Evolutionary conservation across 2,797 vertebrate species (phyloP), one percentile per base, ranked within the genome.

Genomic region (Enteromius viviparus): DNA sequence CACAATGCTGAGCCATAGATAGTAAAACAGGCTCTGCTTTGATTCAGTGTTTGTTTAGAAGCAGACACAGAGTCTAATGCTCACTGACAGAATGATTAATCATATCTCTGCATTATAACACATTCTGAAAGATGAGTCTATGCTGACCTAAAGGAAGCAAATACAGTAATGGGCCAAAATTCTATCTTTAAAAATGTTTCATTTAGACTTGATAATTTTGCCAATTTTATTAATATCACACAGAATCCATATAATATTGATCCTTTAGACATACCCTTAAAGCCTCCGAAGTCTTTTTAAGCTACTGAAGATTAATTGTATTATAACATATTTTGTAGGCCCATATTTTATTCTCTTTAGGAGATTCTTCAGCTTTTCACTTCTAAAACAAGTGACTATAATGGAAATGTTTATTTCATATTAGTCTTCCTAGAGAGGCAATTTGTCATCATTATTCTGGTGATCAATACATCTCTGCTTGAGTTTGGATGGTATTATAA

Each of bases 11-110:
- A 72, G 66, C 45, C 23, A 17, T 23, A 69, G 55, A 69, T 32
- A 29, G 70, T 42, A 68, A 55, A 19, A 15, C 23, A 12, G 26
- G 32, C 53, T 78, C 51, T 70, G 55, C 55, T 58, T 84, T 17
- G 55, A 49, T 32, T 51, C 26, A 55, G 42, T 66, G 60, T 81
- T 69, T 65, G 68, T 72, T 55, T 79, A 76, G 79, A 81, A 49
- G 32, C 77, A 75, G 83, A 80, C 49, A 53, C 37, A 55, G 60
- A 84, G 78, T 55, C 64, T 81, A 80, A 76, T 79, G 42, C 26
- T 21, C 26, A 34, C 66, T 65, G 79, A 85, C 79, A 81, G 79
- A 81, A 64, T 77, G 84, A 85, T 81, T 81, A 81, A 85, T 85
- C 62, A 21, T 47, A 81, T 64, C 32, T 70, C 17, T n/a, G 32